Base-by-base conservation (phyloP, 2,888 invertebrate species). In the Drosophila pegasa region DNA sequence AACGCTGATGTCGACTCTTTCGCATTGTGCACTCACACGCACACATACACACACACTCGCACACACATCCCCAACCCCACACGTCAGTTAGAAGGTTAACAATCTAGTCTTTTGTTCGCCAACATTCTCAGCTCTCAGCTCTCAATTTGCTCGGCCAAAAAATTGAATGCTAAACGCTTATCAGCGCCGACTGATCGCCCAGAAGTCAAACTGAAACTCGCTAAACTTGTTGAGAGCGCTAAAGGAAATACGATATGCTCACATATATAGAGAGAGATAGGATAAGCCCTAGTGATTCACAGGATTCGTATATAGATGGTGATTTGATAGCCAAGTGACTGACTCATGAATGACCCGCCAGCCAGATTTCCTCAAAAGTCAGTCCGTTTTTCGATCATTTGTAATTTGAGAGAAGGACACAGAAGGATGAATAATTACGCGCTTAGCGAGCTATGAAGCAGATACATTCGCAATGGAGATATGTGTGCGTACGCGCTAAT, bases 141-240 rank as follows among this genome's bases (percentile, higher is more conserved):
- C 50, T 69, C 54, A 58, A 35, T 59, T 64, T 20, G 59, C 40
- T 35, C 18, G 45, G 40, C 58, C 40, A 51, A 54, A 52, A 78
- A 80, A 69, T 78, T 78, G 78, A 81, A 78, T 77, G 75, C 72
- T 65, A 80, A 85, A 84, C 78, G 86, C 83, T 86, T 90, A 91
- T 90, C 90, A 78, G 70, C 67, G 74, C 60, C 71, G 77, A 80
- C 64, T 71, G 85, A 89, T 89, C 90, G 70, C 48, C 62, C 71
- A 83, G 75, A 87, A 90, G 91, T 90, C 91, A 90, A 82, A 79
- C 75, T 78, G 75, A 78, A 88, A 88, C 81, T 82, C 83, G 83
- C 88, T 80, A 87, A 90, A 90, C 91, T 90, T 89, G 91, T 80
- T 82, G 84, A 82, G 77, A 75, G 40, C 33, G 50, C 65, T 25